These are phyloP conservation scores for Melanchra persicariae DNA, from an alignment of 2,888 invertebrate genomes.

Conservation along the genomic window DNA sequence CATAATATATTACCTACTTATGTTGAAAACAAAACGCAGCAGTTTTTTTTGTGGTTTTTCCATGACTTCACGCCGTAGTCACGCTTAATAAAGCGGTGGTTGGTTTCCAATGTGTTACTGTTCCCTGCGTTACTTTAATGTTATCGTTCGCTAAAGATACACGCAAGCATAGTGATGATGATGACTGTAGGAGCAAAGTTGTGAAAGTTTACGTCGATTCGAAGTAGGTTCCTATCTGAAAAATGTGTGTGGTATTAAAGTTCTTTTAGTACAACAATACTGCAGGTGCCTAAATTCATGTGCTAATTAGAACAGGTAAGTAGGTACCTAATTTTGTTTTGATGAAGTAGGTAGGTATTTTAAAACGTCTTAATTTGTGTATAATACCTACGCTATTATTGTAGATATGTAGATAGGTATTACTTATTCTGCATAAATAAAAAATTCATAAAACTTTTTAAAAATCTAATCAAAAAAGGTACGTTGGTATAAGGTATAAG, in stretches of 20 bases:
- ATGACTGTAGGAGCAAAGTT: neutral
- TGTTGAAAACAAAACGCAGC: slow-evolving; percentile 7
- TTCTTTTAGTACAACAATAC: neutral
- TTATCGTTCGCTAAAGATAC: slow-evolving; percentile 55
- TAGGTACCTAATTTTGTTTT: too few relatives aligned
- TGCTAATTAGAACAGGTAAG: neutral
- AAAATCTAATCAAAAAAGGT: too few relatives aligned
- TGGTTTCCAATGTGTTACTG: slow-evolving; percentile 38
- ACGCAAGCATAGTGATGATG: slow-evolving; percentile 43
- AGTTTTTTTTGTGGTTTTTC: slow-evolving; percentile 12
- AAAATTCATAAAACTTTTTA: too few relatives aligned
- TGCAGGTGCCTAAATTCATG: neutral
- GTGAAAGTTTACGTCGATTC: slow-evolving; percentile 21
- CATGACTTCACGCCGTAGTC: slow-evolving; percentile 17
- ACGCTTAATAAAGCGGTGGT: slow-evolving; percentile 25
- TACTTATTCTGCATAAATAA: too few relatives aligned
- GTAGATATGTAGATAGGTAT: too few relatives aligned
- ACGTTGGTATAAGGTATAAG: too few relatives aligned
- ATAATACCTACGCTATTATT: too few relatives aligned
- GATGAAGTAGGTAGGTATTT: too few relatives aligned
- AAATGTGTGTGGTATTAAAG: slow-evolving; percentile 15
- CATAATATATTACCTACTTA: too few relatives aligned
- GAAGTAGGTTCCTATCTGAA: slow-evolving; percentile 26
- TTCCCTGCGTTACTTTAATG: slow-evolving; percentile 56
- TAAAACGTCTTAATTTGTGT: too few relatives aligned